A percentile compares a stretch with the other conserved stretches of the same genome.
These are phyloP conservation scores for Trialeurodes vaporariorum DNA, from an alignment of 1,140 invertebrate genomes.

Conservation along the genomic window DNA sequence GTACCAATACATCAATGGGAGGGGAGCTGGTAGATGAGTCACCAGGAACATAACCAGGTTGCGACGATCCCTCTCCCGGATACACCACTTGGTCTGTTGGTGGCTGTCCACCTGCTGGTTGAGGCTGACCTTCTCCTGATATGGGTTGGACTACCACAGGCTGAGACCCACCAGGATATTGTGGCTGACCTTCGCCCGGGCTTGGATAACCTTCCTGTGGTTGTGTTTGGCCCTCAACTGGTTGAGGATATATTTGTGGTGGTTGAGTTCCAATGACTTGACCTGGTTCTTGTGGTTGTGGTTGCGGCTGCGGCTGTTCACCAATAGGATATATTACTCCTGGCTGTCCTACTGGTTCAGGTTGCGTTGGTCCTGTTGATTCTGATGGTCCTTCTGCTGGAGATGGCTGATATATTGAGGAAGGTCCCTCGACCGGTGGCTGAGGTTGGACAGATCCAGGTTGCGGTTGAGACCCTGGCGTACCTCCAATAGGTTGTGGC, in stretches of 20 bases:
- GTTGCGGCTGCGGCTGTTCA: neutral
- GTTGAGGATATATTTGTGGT: neutral
- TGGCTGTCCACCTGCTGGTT: neutral
- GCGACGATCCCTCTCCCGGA: neutral
- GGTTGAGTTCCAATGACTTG: conserved; percentile 7
- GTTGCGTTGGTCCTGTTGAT: neutral
- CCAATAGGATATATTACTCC: no score
- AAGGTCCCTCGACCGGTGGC: conserved; percentile 5
- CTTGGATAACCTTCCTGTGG: conserved; percentile 22
- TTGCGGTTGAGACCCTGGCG: no score
- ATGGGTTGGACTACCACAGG: conserved; percentile 13
- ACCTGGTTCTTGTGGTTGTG: neutral
- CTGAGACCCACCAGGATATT: neutral
- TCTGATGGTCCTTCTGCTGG: conserved; percentile 17
- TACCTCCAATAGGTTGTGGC: no score
- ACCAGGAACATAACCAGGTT: neutral
- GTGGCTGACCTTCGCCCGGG: neutral
- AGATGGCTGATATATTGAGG: conserved; percentile 8
- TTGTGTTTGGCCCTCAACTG: neutral
- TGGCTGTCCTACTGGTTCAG: neutral
- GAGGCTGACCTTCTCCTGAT: conserved; percentile 8
- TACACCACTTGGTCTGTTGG: no score
- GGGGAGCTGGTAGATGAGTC: neutral
- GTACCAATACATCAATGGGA: neutral
- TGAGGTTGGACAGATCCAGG: conserved; percentile 5